Conservation (phyloP, 2,797 vertebrate species). For the Tokudaia muenninki region DNA sequence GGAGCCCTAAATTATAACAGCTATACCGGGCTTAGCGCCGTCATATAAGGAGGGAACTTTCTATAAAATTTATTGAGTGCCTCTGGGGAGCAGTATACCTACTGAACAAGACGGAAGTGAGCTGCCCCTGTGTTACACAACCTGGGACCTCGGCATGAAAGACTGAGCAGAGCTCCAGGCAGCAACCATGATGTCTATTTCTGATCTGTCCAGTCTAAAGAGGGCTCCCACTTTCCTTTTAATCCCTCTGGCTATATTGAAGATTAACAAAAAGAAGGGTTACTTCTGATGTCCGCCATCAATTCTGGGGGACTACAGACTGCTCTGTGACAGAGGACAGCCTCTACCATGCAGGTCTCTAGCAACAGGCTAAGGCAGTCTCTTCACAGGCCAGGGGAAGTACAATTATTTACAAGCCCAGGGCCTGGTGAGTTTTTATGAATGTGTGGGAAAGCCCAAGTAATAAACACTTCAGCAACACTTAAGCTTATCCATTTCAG, state of each 20-base stretch:
- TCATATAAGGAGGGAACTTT: slow-evolving; percentile 77
- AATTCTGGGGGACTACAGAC: not conserved
- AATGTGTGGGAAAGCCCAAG: not conserved
- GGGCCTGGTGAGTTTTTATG: not conserved
- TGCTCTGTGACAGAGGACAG: not conserved
- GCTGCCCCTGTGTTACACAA: slow-evolving; percentile 72
- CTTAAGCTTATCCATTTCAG: slow-evolving; percentile 17
- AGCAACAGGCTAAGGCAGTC: not conserved
- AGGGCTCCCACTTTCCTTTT: not conserved
- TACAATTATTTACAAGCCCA: not conserved
- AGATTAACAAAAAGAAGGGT: slow-evolving; percentile 27
- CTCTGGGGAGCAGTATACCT: slow-evolving; percentile 78
- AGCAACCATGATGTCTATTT: slow-evolving; percentile 64
- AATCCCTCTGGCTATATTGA: slow-evolving; percentile 58
- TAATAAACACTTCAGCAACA: not conserved
- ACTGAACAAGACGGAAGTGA: slow-evolving; percentile 78
- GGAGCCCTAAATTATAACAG: slow-evolving; percentile 74
- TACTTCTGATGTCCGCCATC: not conserved
- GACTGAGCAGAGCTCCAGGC: slow-evolving; percentile 63
- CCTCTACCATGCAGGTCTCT: not conserved
- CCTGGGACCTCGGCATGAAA: slow-evolving; percentile 77
- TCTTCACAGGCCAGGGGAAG: not conserved
- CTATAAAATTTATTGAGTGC: slow-evolving; percentile 77
- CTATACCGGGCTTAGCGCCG: slow-evolving; percentile 69
- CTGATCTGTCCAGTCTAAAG: slow-evolving; percentile 72